Evolutionary conservation across 2,888 invertebrate genomes (phyloP), one percentile per base, ranked within the genome.

Genomic region (Caenorhabditis macrosperma): DNA sequence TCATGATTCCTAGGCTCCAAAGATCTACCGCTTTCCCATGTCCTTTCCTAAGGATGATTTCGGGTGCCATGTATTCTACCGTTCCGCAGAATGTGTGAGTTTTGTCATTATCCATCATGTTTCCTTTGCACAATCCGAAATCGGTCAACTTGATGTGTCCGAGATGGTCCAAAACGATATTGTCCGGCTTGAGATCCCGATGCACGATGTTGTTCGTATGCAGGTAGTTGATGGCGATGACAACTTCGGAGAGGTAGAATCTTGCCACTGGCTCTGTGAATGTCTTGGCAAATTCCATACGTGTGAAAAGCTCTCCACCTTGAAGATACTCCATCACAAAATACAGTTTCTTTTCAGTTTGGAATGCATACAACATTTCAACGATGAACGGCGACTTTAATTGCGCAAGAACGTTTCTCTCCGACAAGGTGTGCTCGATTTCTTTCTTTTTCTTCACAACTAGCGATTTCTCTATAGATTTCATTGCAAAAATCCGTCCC

Each of bases 381-480:
- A 99, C 98, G 90, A 99, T 97, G 92, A 99, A 99, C 61, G 98
- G 98, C 93, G 98, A 98, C 96, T 97, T 93, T 41, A 93, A 97
- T 91, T 96, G 95, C 93, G 99, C 99, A 90, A 99, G 93, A 90
- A 99, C 99, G 92, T 99, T 99, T 91, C 99, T 93, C 92, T 99
- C 99, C 81, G 99, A 98, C 93, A 97, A 97, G 85, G 99, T 99
- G 91, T 99, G 99, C 79, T 97, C 98, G 78, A 98, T 98, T 92
- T 99, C 99, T 92, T 99, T 99, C 92, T 97, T 96, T 92, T 98
- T 99, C 91, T 97, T 94, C 80, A 98, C 96, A 91, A 99, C 97
- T 60, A 96, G 95, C 79, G 98, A 98, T 91, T 93, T 93, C 90
- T 95, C 95, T 69, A 99, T 93, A 15, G 83, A 98, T 93, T 99